Conservation (phyloP, 2,888 invertebrate species). For the Argyresthia goedartella region DNA sequence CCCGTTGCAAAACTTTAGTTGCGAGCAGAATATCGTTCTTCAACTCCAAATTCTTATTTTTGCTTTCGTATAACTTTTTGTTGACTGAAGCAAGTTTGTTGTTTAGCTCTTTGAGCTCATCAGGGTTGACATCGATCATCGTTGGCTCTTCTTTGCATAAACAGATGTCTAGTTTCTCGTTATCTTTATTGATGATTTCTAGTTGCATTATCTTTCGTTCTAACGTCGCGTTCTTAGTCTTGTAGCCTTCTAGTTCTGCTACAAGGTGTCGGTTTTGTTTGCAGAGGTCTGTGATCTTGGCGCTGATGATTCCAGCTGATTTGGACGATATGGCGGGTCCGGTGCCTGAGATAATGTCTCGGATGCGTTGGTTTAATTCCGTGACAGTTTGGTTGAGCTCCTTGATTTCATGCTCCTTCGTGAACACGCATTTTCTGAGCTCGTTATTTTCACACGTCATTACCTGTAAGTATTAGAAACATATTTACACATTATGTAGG, state of each 20-base stretch:
- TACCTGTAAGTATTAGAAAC: constrained; percentile 30
- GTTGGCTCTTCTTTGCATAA: constrained; percentile 60
- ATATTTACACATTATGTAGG: background rate
- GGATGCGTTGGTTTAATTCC: constrained; percentile 55
- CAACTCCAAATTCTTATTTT: constrained; percentile 76
- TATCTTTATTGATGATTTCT: constrained; percentile 43
- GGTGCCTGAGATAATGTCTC: constrained; percentile 57
- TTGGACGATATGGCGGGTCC: constrained; percentile 59
- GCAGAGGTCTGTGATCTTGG: constrained; percentile 77
- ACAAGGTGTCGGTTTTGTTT: constrained; percentile 75
- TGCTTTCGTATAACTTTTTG: constrained; percentile 76
- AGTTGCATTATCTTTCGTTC: constrained; percentile 62
- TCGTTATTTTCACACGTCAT: constrained; percentile 69
- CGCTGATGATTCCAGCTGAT: constrained; percentile 67
- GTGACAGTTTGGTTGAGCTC: constrained; percentile 48
- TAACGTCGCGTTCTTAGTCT: constrained; percentile 68
- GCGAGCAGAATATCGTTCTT: constrained; percentile 80
- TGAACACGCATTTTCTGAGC: constrained; percentile 58
- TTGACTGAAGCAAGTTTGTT: constrained; percentile 72
- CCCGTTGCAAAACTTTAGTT: constrained; percentile 80
- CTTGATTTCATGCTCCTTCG: constrained; percentile 56
- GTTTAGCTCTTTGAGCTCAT: constrained; percentile 70
- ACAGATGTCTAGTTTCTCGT: constrained; percentile 40
- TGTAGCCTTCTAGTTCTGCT: constrained; percentile 71
- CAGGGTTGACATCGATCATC: constrained; percentile 37